phyloP scores from a whole-genome alignment of 1,140 invertebrate species.

The Apocrypta bakeri region DNA sequence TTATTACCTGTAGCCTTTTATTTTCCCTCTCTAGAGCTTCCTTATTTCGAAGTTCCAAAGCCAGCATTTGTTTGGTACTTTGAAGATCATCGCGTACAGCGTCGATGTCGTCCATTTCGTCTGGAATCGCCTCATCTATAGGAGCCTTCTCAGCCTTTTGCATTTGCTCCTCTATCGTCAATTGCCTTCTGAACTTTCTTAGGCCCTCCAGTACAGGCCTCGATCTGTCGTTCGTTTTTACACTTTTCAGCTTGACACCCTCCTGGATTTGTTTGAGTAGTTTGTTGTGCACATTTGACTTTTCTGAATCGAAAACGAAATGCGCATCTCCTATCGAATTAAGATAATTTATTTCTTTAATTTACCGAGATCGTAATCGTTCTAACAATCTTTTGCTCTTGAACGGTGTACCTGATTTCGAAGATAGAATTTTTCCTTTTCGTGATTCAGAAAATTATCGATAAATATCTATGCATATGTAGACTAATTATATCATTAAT shows the following conservation, averaged over 20 bases:
- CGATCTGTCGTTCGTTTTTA: conserved; percentile 89
- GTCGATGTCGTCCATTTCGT: conserved; percentile 92
- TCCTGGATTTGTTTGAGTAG: conserved; percentile 88
- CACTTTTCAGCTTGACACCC: conserved; percentile 85
- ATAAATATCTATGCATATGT: neutral
- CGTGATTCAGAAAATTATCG: neutral
- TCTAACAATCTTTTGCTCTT: neutral
- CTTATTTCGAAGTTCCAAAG: conserved; percentile 89
- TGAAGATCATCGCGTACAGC: conserved; percentile 92
- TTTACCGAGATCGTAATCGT: neutral
- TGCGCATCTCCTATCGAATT: conserved; percentile 74
- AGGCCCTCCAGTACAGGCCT: conserved; percentile 88
- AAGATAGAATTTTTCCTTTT: neutral
- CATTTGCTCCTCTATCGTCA: conserved; percentile 91
- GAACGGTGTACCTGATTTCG: too few relatives aligned
- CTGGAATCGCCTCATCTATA: conserved; percentile 79
- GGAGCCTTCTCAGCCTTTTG: conserved; percentile 79
- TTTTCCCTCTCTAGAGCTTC: conserved; percentile 90
- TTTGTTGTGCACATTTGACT: conserved; percentile 86
- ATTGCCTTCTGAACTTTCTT: conserved; percentile 88
- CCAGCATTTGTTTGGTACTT: conserved; percentile 92
- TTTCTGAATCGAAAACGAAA: conserved; percentile 93
- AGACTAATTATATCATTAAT: neutral
- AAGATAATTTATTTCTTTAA: neutral
- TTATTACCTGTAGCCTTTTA: conserved; percentile 82